Base-by-base conservation (phyloP, 2,888 invertebrate species). In the Chymomyza caudatula region DNA sequence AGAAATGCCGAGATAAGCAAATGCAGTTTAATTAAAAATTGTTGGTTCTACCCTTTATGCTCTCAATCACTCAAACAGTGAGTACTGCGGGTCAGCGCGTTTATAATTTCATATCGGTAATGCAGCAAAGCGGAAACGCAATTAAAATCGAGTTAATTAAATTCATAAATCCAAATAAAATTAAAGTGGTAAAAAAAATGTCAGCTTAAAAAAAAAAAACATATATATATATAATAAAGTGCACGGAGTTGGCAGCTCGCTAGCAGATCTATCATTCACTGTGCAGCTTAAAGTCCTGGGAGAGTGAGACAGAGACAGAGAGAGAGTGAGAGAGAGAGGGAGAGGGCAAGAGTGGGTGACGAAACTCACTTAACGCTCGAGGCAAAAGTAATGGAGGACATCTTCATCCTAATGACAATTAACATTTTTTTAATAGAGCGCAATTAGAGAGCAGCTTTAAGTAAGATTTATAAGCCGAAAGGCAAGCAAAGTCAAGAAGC, bases 371-470 rank as follows among this genome's bases (percentile, higher is more conserved):
- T 37, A 37, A 37, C 29, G 11, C 29, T 11, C 47, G 19, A 47
- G 6, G 37, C 3, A 4, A 37, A 13, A 55, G 17, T 25, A 53
- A 22, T 53, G 15, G 29, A 37, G 25, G 19, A 37, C 61, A 63
- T 61, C 60, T 58, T 60, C 53, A 60, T 29, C 52, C 63, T 71
- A 85, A 81, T 83, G 72, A 76, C 86, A 84, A 82, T 86, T 86
- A 85, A 73, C 78, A 76, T 78, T 77, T 73, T 79, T 86, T 74
- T 74, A 82, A 86, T 82, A 66, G 71, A 57, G 71, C 63, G 69
- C 85, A 86, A 82, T 82, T 86, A 86, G 73, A 69, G 69, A 51
- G 69, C 44, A 54, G 74, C 82, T 70, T 82, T 78, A 84, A 84
- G 74, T 71, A 74, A 81, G 86, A 86, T 82, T 82, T 82, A 86